Evolutionary conservation across 2,888 invertebrate genomes (phyloP), one percentile per base, ranked within the genome.

Genomic region (Amphipoea lucens): DNA sequence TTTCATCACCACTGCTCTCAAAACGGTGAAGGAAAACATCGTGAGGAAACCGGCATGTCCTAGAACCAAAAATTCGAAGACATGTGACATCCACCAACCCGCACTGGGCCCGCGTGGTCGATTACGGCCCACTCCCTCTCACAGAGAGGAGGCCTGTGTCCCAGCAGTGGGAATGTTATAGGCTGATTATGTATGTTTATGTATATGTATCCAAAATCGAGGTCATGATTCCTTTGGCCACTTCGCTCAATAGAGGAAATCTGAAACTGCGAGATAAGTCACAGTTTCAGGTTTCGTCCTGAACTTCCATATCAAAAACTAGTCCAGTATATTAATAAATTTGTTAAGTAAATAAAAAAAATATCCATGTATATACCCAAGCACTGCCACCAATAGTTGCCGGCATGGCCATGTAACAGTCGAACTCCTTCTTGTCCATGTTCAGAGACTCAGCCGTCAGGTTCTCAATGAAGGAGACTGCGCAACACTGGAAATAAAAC

Each of bases 381-480:
- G 98, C 98, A 20, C 98, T 98, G 79, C 98, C 98, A 85, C 98
- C 98, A 54, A 99, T 99, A 17, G 98, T 98, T 97, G 99, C 96
- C 2, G 97, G 97, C 96, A 97, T 96, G 71, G 96, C 95, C 97
- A 97, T 99, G 95, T 99, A 99, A 42, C 98, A 98, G 89, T 99
- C 98, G 93, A 99, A 99, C 95, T 99, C 99, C 88, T 98, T 98
- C 91, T 98, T 97, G 29, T 98, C 98, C 98, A 99, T 98, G 92
- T 98, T 99, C 77, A 99, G 97, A 1, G 99, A 99, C 92, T 99
- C 99, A 1, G 99, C 99, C 9, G 98, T 99, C 90, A 99, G 96
- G 93, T 99, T 99, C 96, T 99, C 99, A 86, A 99, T 99, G 95
- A 99, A 99, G 17, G 99, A 98, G 60, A 99, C 99, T 5, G 99